phyloP scores from a whole-genome alignment of 2,797 vertebrate species.

The Intellagama lesueurii region DNA sequence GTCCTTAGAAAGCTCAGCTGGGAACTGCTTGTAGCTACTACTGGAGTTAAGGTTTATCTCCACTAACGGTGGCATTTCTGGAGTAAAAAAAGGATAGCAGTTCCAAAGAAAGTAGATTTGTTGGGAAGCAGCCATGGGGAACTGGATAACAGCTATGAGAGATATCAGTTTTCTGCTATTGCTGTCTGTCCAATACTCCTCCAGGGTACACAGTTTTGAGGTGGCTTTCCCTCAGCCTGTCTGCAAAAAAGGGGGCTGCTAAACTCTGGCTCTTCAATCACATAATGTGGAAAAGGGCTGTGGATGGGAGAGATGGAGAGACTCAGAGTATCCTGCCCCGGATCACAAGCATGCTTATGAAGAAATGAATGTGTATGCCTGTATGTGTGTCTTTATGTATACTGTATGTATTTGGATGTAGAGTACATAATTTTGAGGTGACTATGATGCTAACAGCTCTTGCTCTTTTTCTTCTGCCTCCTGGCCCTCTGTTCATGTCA shows the following conservation, averaged over 20 bases:
- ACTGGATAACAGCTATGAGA: slow-evolving; percentile 6
- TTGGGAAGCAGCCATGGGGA: slow-evolving; percentile 9
- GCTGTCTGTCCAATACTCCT: slow-evolving; percentile 44
- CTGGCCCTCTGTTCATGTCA: slow-evolving; percentile 9
- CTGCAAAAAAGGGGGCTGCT: slow-evolving; percentile 34
- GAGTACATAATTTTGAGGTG: slow-evolving; percentile 9
- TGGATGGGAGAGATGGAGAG: slow-evolving; percentile 38
- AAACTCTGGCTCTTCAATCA: slow-evolving; percentile 67
- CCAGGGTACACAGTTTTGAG: no score
- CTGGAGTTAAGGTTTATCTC: neutral
- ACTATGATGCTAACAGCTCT: slow-evolving; percentile 35
- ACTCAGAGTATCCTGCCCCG: slow-evolving; percentile 41
- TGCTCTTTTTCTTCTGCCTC: slow-evolving; percentile 34
- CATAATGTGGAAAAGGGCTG: slow-evolving; percentile 11
- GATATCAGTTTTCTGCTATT: slow-evolving; percentile 14
- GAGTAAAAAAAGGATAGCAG: slow-evolving; percentile 19
- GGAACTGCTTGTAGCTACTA: neutral
- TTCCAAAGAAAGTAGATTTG: neutral
- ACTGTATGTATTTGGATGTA: slow-evolving; percentile 24
- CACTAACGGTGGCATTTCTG: neutral
- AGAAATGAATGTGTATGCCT: neutral
- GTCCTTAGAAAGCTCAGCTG: neutral
- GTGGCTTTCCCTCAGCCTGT: neutral
- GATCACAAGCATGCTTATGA: slow-evolving; percentile 67
- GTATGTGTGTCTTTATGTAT: slow-evolving; percentile 7